Conservation (phyloP, 2,888 invertebrate genomes). For the Mechanitis mazaeus region DNA sequence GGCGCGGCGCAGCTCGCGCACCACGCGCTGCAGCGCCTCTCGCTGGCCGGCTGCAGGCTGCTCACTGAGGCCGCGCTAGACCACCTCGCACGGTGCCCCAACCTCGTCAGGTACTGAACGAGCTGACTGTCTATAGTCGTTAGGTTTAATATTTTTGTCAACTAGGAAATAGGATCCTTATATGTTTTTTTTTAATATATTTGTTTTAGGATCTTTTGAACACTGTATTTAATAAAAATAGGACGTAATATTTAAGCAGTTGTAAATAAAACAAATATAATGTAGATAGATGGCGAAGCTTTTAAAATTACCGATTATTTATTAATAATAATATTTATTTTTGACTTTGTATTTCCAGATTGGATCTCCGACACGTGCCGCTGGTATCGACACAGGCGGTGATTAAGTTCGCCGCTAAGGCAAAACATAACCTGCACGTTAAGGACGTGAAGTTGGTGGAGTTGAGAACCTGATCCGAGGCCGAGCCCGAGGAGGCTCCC, state of each 20-base stretch:
- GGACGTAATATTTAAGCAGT: too few relatives aligned
- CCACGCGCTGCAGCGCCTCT: conserved; percentile 83
- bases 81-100: conserved; percentile 85
- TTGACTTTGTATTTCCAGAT: conserved; percentile 39
- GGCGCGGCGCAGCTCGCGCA: conserved; percentile 92
- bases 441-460: conserved; percentile 87
- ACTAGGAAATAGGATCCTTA: too few relatives aligned
- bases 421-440: conserved; percentile 86
- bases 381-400: conserved; percentile 88
- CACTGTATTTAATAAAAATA: too few relatives aligned
- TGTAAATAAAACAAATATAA: too few relatives aligned
- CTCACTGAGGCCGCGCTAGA: conserved; percentile 90
- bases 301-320: too few relatives aligned
- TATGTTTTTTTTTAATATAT: too few relatives aligned
- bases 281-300: too few relatives aligned
- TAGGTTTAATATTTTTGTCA: too few relatives aligned
- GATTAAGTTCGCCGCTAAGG: conserved; percentile 88
- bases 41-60: conserved; percentile 88
- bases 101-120: conserved; percentile 69
- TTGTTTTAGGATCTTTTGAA: too few relatives aligned
- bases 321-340: too few relatives aligned
- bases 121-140: too few relatives aligned
- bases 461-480: conserved; percentile 67
- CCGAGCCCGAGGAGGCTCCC: conserved; percentile 25
- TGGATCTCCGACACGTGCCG: conserved; percentile 88